phyloP scores from a whole-genome alignment of 92 coral and sea anemone genomes.

The Desmophyllum pertusum region DNA sequence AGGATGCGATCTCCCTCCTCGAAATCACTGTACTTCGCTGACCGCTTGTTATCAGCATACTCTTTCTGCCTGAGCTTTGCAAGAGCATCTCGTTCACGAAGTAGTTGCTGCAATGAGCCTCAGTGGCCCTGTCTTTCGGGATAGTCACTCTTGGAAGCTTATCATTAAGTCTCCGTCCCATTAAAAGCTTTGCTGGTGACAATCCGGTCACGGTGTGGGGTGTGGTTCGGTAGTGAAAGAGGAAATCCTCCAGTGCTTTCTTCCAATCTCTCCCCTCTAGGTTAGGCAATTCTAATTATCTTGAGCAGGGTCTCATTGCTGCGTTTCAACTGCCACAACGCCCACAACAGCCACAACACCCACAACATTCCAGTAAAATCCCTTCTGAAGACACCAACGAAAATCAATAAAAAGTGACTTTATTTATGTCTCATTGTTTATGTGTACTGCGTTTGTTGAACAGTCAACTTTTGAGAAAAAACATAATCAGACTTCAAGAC shows the following conservation, averaged over 20 bases:
- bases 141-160: conserved; percentile 45
- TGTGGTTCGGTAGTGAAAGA: conserved; percentile 21
- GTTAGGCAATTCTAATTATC: conserved; percentile 44
- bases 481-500: too few relatives aligned
- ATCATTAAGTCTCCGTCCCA: conserved; percentile 53
- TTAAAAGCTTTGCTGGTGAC: conserved; percentile 64
- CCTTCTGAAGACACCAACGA: too few relatives aligned
- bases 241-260: conserved; percentile 38
- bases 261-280: conserved; percentile 62
- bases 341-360: too few relatives aligned
- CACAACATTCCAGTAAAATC: too few relatives aligned
- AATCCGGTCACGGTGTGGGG: conserved; percentile 63
- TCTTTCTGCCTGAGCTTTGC: conserved; percentile 55
- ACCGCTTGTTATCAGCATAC: conserved; percentile 58
- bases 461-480: too few relatives aligned
- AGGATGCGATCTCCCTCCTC: conserved; percentile 64
- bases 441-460: too few relatives aligned
- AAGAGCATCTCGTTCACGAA: conserved; percentile 54
- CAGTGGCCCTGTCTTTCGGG: conserved; percentile 41
- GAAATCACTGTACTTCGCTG: conserved; percentile 51
- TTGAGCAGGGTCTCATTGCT: conserved; percentile 53
- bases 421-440: too few relatives aligned
- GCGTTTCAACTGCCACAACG: conserved; percentile 60
- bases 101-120: conserved; percentile 48
- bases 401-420: too few relatives aligned